A percentile compares a stretch with the other conserved stretches of the same genome.
Conservation (phyloP, 2,113 vertebrate genomes). For the Onychostruthus taczanowskii region DNA sequence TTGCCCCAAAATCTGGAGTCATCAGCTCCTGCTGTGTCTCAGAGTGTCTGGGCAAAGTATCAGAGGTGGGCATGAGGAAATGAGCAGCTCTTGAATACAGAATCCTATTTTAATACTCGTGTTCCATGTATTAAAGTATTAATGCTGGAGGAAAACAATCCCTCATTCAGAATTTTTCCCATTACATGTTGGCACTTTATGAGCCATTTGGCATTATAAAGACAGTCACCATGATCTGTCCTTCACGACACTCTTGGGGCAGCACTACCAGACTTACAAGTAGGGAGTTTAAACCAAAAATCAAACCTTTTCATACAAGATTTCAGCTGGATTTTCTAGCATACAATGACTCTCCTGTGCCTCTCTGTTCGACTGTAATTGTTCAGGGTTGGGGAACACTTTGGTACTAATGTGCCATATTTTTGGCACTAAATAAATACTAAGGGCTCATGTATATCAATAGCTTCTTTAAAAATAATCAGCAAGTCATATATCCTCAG, state of each 20-base stretch:
- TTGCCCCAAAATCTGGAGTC: background rate
- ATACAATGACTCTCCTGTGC: background rate
- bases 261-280: background rate
- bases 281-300: background rate
- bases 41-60: background rate
- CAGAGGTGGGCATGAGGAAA: background rate
- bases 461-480: background rate
- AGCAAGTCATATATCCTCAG: background rate
- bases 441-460: background rate
- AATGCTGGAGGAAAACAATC: background rate
- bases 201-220: slow-evolving; percentile 35
- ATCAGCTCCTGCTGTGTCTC: background rate
- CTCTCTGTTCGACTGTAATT: background rate
- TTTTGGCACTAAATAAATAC: background rate
- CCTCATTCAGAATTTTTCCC: background rate
- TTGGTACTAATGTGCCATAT: background rate
- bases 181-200: background rate
- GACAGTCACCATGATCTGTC: background rate
- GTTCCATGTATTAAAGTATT: background rate
- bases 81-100: background rate
- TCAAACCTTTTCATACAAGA: background rate
- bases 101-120: background rate
- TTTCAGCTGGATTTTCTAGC: background rate
- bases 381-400: background rate
- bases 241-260: background rate